Conservation (phyloP, 2,113 vertebrate genomes). For the Rallus limicola region DNA sequence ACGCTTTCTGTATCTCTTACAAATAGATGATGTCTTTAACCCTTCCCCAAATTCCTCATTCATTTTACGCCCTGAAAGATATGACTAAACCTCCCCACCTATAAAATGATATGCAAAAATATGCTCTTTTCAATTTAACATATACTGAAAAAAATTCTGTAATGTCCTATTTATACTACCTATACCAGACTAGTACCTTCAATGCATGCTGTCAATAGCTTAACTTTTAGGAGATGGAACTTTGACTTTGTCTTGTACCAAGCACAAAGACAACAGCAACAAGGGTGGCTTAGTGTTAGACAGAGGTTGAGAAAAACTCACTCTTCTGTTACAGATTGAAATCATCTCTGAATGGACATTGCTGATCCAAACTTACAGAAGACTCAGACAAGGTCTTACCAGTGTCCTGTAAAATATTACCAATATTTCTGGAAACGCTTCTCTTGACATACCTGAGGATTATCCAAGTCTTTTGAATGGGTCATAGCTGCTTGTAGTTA, state of each 20-base stretch:
- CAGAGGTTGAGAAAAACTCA: background rate
- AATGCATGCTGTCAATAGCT: background rate
- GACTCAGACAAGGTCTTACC: background rate
- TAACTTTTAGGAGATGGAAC: background rate
- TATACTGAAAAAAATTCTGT: background rate
- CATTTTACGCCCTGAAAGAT: background rate
- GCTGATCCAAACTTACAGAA: background rate
- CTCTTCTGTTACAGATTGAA: background rate
- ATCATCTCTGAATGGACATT: background rate
- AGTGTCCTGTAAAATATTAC: background rate
- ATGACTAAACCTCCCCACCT: background rate
- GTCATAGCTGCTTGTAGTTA: background rate
- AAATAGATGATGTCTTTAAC: background rate
- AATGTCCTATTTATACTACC: background rate
- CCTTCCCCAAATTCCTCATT: background rate
- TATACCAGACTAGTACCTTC: background rate
- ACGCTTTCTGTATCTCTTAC: background rate
- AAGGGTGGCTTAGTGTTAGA: background rate
- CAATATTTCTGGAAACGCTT: background rate
- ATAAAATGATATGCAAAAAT: background rate
- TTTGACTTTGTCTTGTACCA: background rate
- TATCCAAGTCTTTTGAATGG: background rate
- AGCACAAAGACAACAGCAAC: background rate
- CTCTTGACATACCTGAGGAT: background rate
- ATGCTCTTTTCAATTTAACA: background rate